Conservation (phyloP, 2,113 vertebrate genomes). For the Lathamus discolor region DNA sequence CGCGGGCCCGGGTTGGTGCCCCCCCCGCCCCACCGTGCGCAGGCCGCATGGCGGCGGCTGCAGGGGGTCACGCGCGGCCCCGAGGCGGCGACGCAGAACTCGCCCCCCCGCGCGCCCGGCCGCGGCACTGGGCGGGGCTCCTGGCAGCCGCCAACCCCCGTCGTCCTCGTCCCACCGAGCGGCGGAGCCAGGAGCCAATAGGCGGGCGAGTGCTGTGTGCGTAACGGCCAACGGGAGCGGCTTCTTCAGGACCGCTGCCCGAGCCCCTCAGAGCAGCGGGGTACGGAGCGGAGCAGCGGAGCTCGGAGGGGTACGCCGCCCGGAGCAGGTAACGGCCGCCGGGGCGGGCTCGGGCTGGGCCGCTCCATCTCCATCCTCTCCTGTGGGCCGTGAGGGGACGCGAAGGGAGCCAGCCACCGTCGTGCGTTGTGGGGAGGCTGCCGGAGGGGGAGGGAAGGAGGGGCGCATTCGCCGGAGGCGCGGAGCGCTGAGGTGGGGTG, state of each 20-base stretch:
- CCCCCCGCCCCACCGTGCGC: neutral
- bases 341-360: neutral
- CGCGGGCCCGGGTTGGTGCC: accelerated
- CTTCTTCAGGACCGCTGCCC: neutral
- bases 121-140: neutral
- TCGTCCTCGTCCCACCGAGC: neutral
- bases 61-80: accelerated
- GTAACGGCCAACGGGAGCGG: neutral
- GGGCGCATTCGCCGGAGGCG: neutral
- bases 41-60: accelerated
- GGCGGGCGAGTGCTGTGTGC: neutral
- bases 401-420: neutral
- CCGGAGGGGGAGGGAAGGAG: neutral
- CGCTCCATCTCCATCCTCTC: neutral
- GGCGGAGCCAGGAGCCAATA: neutral
- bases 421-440: neutral
- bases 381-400: neutral
- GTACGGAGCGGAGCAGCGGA: neutral
- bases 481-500: neutral
- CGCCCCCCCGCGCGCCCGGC: too few species aligned
- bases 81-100: accelerated
- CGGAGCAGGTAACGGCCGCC: neutral
- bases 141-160: neutral
- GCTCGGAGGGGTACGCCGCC: too few species aligned
- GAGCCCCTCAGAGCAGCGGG: neutral